Evolutionary conservation across 1,140 invertebrate species (phyloP).

Genomic region (Asbolus verrucosus): DNA sequence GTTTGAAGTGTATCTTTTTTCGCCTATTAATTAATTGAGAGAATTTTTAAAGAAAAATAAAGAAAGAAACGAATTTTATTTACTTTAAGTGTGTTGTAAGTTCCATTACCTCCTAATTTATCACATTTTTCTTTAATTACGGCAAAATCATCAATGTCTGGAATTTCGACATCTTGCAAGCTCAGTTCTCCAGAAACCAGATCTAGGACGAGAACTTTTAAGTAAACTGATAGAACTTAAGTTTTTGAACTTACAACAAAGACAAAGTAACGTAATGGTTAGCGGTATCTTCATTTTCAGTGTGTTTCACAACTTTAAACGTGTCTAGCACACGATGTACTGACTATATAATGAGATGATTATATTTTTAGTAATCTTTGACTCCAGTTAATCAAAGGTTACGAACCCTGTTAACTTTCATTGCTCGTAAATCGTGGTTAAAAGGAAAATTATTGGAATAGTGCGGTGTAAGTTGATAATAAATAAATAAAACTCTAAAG

Average conservation of each 20-base stretch:
- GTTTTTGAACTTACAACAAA: slow-evolving; percentile 21
- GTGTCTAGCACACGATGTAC: not conserved
- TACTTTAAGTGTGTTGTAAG: slow-evolving; percentile 55
- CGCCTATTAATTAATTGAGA: slow-evolving; percentile 53
- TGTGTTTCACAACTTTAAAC: not conserved
- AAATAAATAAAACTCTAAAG: slow-evolving; percentile 8
- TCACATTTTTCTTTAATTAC: slow-evolving; percentile 53
- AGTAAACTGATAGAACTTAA: no score
- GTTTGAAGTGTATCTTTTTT: slow-evolving; percentile 56
- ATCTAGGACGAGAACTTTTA: no score
- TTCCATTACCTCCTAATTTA: slow-evolving; percentile 52
- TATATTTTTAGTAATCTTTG: slow-evolving; percentile 21
- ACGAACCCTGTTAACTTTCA: slow-evolving; percentile 7
- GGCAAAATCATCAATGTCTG: slow-evolving; percentile 44
- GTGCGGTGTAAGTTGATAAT: not conserved
- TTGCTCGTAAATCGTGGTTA: not conserved
- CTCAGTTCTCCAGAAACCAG: not conserved
- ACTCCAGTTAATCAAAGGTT: slow-evolving; percentile 36
- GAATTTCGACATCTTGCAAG: slow-evolving; percentile 18
- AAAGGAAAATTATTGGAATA: not conserved
- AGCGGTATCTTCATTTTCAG: slow-evolving; percentile 6
- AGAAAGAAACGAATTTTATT: no score
- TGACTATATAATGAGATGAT: not conserved
- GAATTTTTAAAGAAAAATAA: no score
- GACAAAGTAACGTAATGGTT: not conserved